Conservation (phyloP, 2,797 vertebrate species). For the Spinus olivaceus region DNA sequence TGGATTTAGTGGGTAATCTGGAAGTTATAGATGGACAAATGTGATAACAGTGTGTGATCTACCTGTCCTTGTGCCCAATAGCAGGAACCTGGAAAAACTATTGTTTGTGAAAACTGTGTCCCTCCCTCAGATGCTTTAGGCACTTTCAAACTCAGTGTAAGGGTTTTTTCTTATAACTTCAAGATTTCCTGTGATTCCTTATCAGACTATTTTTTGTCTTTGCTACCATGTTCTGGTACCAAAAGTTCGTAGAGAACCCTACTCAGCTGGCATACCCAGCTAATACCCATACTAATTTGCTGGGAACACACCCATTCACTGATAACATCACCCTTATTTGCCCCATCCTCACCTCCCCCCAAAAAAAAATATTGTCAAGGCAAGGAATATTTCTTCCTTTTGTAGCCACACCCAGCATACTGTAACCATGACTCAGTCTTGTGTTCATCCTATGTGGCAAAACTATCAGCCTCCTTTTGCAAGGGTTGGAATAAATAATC, state of each 20-base stretch:
- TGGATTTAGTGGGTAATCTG: neutral
- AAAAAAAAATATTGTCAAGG: neutral
- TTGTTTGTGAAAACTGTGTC: neutral
- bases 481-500: neutral
- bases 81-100: neutral
- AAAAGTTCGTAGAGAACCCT: neutral
- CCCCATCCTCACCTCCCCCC: neutral
- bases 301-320: neutral
- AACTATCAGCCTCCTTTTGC: neutral
- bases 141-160: neutral
- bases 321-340: neutral
- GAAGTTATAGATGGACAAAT: neutral
- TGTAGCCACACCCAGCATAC: neutral
- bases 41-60: neutral
- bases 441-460: neutral
- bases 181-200: neutral
- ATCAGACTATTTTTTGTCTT: neutral
- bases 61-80: neutral
- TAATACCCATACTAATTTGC: neutral
- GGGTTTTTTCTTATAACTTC: neutral
- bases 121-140: neutral
- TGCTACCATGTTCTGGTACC: neutral
- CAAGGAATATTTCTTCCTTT: conserved; percentile 17
- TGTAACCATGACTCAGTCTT: conserved; percentile 27
- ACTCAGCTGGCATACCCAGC: neutral